phyloP scores from a whole-genome alignment of 2,888 invertebrate species.

The Stenodera caucasica region DNA sequence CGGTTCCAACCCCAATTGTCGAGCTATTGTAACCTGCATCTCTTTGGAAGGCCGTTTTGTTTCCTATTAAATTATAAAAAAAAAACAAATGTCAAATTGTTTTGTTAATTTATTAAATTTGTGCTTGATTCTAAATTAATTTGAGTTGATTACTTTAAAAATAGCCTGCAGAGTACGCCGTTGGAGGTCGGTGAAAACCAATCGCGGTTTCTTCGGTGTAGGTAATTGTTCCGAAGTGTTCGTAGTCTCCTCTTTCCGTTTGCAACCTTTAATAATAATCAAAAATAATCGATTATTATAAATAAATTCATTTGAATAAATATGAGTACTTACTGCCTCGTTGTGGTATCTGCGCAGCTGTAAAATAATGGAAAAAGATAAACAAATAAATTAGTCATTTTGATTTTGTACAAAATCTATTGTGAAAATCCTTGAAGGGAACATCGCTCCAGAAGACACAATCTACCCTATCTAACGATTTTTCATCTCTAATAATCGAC shows the following conservation, averaged over 20 bases:
- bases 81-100: background rate
- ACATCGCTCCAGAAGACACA: conserved; percentile 13
- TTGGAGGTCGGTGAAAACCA: conserved; percentile 99
- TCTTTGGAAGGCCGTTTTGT: conserved; percentile 99
- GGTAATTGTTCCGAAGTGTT: conserved; percentile 77
- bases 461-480: conserved; percentile 29
- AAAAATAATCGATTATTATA: background rate
- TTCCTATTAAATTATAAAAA: conserved; percentile 66
- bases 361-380: conserved; percentile 59
- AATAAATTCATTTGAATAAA: conserved; percentile 13
- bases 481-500: conserved; percentile 9
- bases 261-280: conserved; percentile 71
- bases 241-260: conserved; percentile 90
- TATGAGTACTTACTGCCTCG: conserved; percentile 86
- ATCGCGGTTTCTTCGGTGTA: conserved; percentile 98
- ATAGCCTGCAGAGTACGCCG: conserved; percentile 99
- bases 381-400: conserved; percentile 13
- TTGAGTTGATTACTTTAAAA: conserved; percentile 79
- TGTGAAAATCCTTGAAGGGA: conserved; percentile 3
- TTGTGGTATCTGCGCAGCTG: conserved; percentile 88
- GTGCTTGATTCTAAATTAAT: conserved; percentile 9
- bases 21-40: conserved; percentile 99
- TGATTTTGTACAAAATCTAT: conserved; percentile 7
- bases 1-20: conserved; percentile 94
- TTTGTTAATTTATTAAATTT: background rate